These are phyloP conservation scores for Parus major DNA, from an alignment of 2,113 vertebrate genomes.

Conservation along the genomic window DNA sequence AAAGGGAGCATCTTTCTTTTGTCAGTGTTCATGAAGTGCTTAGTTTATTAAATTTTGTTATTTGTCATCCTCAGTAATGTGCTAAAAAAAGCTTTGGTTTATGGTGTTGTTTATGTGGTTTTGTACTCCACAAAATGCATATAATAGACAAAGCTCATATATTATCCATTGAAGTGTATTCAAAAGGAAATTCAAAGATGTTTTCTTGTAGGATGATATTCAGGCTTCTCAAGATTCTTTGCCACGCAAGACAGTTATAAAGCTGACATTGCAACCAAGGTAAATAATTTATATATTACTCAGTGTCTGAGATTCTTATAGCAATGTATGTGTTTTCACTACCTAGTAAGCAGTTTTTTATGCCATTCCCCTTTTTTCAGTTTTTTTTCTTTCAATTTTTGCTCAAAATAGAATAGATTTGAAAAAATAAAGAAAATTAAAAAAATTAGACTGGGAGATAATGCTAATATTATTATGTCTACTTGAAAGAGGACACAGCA, in stretches of 20 bases:
- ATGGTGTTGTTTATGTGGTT: not conserved
- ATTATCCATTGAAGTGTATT: not conserved
- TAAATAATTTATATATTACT: constrained; percentile 58
- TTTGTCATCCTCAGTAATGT: rapidly evolving
- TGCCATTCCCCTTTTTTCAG: not conserved
- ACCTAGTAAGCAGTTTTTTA: not conserved
- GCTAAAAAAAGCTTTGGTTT: not conserved
- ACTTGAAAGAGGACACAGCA: not conserved
- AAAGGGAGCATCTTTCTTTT: not conserved
- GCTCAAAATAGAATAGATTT: not conserved
- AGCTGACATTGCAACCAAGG: constrained; percentile 79
- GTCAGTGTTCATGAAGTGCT: not conserved
- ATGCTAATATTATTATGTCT: not conserved
- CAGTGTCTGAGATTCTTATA: not conserved
- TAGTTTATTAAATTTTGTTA: not conserved
- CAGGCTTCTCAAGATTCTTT: constrained; percentile 86
- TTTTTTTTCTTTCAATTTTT: not conserved
- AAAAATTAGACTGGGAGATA: not conserved
- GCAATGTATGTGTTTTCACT: not conserved
- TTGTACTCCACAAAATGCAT: not conserved
- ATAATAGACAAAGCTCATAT: not conserved
- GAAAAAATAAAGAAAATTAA: too few species aligned
- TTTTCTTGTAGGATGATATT: constrained; percentile 80
- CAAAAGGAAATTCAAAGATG: constrained; percentile 20
- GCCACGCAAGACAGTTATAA: constrained; percentile 79